Conservation (phyloP, 2,888 invertebrate species). For the Ichneumoninae sp. region DNA sequence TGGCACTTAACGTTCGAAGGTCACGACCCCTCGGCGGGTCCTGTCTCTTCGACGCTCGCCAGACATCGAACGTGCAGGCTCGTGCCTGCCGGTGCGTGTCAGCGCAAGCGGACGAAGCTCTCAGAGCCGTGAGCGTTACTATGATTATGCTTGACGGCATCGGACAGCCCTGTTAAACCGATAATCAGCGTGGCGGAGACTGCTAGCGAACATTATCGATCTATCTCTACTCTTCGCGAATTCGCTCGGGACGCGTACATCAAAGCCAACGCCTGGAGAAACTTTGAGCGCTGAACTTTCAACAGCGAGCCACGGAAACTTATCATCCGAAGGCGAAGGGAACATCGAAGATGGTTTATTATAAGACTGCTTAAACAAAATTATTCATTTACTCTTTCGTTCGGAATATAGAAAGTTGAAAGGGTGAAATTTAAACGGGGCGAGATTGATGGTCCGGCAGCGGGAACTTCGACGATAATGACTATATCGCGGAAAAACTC, state of each 20-base stretch:
- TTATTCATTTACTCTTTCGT: neutral
- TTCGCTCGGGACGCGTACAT: neutral
- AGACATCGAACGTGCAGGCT: neutral
- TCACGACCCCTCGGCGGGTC: neutral
- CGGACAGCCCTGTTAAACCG: neutral
- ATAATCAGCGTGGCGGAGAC: neutral
- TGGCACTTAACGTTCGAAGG: neutral
- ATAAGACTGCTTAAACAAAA: neutral
- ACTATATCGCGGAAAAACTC: neutral
- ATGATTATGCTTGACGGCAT: neutral
- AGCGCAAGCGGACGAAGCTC: neutral
- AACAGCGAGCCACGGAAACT: neutral
- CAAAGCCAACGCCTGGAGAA: neutral
- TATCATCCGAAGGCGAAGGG: neutral
- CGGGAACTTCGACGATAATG: neutral
- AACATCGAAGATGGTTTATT: neutral
- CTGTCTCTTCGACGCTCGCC: neutral
- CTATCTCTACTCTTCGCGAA: neutral
- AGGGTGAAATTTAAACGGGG: neutral
- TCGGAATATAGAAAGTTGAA: constrained; percentile 4
- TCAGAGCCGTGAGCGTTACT: neutral
- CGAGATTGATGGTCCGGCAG: neutral
- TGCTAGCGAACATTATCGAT: neutral
- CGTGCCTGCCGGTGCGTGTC: neutral
- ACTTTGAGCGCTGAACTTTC: neutral